These are phyloP conservation scores for Sarcophaga subvicina DNA, from an alignment of 2,888 invertebrate genomes.

Conservation along the genomic window DNA sequence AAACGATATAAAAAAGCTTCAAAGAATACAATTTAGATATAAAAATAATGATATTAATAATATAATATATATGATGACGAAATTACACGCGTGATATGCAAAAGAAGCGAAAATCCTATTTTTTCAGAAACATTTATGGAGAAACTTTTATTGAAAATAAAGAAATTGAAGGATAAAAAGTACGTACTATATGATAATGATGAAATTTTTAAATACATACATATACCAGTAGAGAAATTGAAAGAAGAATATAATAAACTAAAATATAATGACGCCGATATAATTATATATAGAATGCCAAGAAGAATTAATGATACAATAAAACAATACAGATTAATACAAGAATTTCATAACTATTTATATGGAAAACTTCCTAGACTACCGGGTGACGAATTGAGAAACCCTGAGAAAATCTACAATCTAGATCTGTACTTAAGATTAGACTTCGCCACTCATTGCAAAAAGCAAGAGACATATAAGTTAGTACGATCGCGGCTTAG, in stretches of 20 bases:
- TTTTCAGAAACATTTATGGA: constrained; percentile 6
- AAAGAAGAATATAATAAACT: neutral
- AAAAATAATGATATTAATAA: too few relatives aligned
- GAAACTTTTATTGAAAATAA: neutral
- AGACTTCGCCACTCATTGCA: neutral
- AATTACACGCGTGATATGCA: constrained; percentile 6
- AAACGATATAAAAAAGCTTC: neutral
- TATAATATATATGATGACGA: neutral
- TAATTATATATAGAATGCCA: constrained; percentile 28
- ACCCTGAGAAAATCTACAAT: neutral
- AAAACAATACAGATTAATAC: constrained; percentile 2
- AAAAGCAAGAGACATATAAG: neutral
- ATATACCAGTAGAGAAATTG: too few relatives aligned
- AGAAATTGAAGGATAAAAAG: too few relatives aligned
- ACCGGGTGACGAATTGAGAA: neutral
- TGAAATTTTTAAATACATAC: too few relatives aligned
- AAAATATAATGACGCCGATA: constrained; percentile 1
- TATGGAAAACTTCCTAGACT: constrained; percentile 12
- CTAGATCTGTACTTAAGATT: too few relatives aligned
- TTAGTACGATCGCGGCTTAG: too few relatives aligned
- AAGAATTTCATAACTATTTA: constrained; percentile 20
- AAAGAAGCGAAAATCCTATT: neutral
- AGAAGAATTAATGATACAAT: constrained; percentile 11
- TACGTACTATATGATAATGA: too few relatives aligned
- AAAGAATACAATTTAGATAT: neutral